A percentile compares a stretch with the other conserved stretches of the same genome.
Conservation (phyloP, 2,113 vertebrate genomes). For the Nanorana parkeri region DNA sequence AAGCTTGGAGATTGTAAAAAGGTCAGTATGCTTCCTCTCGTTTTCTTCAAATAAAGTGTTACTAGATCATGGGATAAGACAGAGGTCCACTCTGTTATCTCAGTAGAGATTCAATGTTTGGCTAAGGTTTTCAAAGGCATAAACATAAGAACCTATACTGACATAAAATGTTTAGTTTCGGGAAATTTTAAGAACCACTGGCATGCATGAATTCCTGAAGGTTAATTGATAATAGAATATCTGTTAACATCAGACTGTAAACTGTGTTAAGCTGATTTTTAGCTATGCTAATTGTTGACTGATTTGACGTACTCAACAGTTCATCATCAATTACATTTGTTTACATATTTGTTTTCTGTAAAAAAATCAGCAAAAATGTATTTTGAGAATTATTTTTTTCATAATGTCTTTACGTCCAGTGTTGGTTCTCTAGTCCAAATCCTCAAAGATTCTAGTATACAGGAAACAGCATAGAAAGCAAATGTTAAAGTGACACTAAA, state of each 20-base stretch:
- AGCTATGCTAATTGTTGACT: no score
- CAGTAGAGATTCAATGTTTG: neutral
- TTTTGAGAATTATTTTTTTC: neutral
- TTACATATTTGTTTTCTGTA: neutral
- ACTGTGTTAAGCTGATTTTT: neutral
- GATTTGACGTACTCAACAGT: neutral
- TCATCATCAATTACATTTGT: neutral
- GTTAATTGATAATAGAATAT: slow-evolving; percentile 2
- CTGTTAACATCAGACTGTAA: neutral
- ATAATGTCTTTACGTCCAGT: neutral
- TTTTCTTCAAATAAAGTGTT: slow-evolving; percentile 21
- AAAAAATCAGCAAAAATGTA: neutral
- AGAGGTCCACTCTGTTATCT: slow-evolving; percentile 22
- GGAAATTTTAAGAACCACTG: neutral
- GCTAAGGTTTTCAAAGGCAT: slow-evolving; percentile 7
- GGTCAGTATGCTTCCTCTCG: slow-evolving; percentile 3
- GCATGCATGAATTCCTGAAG: neutral
- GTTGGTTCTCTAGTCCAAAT: neutral
- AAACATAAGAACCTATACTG: slow-evolving; percentile 13
- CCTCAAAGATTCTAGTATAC: neutral
- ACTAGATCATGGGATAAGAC: slow-evolving; percentile 20
- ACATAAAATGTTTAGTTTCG: neutral
- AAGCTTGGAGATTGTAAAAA: slow-evolving; percentile 30
- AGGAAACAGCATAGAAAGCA: neutral
- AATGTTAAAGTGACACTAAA: no score